Evolutionary conservation across 2,113 vertebrate genomes (phyloP), one percentile per base, ranked within the genome.

Genomic region (Maylandia zebra): DNA sequence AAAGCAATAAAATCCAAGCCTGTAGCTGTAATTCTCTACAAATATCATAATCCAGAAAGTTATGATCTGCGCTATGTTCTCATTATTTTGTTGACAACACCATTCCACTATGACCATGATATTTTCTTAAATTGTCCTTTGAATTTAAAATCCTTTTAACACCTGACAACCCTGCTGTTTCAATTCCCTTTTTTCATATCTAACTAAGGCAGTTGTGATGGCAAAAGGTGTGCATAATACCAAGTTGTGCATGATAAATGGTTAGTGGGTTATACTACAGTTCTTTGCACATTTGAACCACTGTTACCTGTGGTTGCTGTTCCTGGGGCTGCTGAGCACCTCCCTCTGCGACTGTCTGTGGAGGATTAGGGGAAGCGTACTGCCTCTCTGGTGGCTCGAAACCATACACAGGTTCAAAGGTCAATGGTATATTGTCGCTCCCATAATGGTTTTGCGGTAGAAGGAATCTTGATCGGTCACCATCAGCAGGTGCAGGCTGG

Each of bases 221-320:
- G 71, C 14, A 76, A 76, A 76, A 76, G 6, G 10, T 30, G 24
- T 30, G 16, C 43, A 30, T 50, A 50, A 30, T 8, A 50, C 16
- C 43, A 78, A 78, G 43, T 30, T 19, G 43, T 50, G 6, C 2
- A 11, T 32, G 4, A 50, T 76, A 76, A 76, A 78, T 32, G 27
- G 7, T 32, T 78, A 19, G 16, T 32, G 74, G 30, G 27, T 13
- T 34, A 78, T 34, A n/a, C 48, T 52, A 52, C 45, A 52, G 74
- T 78, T 78, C 7, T 52, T 78, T 78, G 3, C 10, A 52, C 74
- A 78, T 52, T 78, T 52, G 45, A 19, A 52, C 27, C 48, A 50
- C 74, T 45, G 36, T 82, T 90, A 95, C 94, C 92, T 93, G 89
- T 64, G 94, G 93, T 27, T 84, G 90, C 82, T 89, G 89, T 38